Evolutionary conservation across 2,113 vertebrate species (phyloP), one percentile per base, ranked within the genome.

Genomic region (Oenanthe oenanthe): DNA sequence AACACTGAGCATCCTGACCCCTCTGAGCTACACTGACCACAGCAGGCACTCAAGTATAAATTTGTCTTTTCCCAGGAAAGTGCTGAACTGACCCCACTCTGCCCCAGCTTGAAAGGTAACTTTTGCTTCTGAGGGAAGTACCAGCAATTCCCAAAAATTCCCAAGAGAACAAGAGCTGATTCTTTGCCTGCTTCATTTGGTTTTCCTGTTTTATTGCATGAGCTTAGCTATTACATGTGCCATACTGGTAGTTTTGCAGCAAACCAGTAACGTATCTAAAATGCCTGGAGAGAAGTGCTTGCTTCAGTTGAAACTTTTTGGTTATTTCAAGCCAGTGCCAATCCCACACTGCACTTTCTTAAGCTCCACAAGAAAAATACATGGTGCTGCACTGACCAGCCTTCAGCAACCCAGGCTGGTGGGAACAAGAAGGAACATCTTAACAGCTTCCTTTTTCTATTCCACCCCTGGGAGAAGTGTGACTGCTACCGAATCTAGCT

Each of bases 361-460:
- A 7, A 84, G 40, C 20, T 43, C 57, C 61, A 18, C 28, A 38
- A 80, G 57, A 78, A 92, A 88, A 85, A 31, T 24, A 63, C 29
- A 16, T 24, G 22, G 58, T 34, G 3, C 18, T 68, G 65, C 65
- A 63, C 0, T 72, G 81, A 92, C n/a, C 81, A 87, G 25, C 36
- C 54, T 75, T 85, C 66, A 81, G 45, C 62, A 82, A 65, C 7
- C 24, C 58, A 63, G 54, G 66, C 66, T 76, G 62, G 48, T n/a
- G 13, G 14, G 66, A 40, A 88, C 17, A 84, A 85, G 51, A 43
- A 77, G 43, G 31, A 89, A 79, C 89, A 91, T 67, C 81, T 82
- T 87, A 96, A 85, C 34, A 85, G 45, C 40, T 75, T 91, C n/a
- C 19, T 81, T 63, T 56, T 94, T 81, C 85, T 89, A 56, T 75